Evolutionary conservation across 2,888 invertebrate genomes (phyloP).

Genomic region (Watsonalla binaria): DNA sequence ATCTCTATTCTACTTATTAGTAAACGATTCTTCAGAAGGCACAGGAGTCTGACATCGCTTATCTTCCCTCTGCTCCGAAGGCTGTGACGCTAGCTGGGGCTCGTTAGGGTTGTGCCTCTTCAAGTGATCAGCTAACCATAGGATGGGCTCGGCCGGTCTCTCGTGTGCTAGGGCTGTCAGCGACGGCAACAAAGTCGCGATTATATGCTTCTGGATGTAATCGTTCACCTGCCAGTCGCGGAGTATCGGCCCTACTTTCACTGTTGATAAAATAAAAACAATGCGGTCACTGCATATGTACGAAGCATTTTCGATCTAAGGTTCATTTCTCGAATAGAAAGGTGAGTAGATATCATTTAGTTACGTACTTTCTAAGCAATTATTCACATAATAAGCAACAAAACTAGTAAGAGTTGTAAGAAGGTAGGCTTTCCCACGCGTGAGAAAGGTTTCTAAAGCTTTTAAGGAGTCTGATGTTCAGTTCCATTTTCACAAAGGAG

Average conservation of each 20-base stretch:
- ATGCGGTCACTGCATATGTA: neutral
- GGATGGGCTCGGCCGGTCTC: constrained; percentile 86
- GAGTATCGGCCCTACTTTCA: constrained; percentile 86
- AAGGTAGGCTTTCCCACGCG: too few species aligned
- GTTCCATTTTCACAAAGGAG: too few species aligned
- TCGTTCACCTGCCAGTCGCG: constrained; percentile 80
- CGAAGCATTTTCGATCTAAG: too few species aligned
- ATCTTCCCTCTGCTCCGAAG: constrained; percentile 39
- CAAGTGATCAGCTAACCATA: constrained; percentile 89
- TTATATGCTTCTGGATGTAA: constrained; percentile 83
- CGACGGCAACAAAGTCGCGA: constrained; percentile 80
- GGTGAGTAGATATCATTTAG: too few species aligned
- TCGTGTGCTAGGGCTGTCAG: constrained; percentile 82
- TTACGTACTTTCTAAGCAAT: too few species aligned
- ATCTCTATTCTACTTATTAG: constrained; percentile 2
- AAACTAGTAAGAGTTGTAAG: too few species aligned
- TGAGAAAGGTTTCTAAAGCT: too few species aligned
- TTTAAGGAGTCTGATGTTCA: too few species aligned
- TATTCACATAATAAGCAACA: too few species aligned
- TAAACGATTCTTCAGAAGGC: constrained; percentile 44
- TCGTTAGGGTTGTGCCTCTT: constrained; percentile 86
- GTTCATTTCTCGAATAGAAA: too few species aligned
- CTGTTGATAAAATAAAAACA: constrained; percentile 57
- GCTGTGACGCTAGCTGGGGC: constrained; percentile 64
- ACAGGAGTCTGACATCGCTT: constrained; percentile 51